A percentile compares a stretch with the other conserved stretches of the same genome.
phyloP scores from a whole-genome alignment of 2,888 invertebrate genomes.

The Serripes groenlandicus region DNA sequence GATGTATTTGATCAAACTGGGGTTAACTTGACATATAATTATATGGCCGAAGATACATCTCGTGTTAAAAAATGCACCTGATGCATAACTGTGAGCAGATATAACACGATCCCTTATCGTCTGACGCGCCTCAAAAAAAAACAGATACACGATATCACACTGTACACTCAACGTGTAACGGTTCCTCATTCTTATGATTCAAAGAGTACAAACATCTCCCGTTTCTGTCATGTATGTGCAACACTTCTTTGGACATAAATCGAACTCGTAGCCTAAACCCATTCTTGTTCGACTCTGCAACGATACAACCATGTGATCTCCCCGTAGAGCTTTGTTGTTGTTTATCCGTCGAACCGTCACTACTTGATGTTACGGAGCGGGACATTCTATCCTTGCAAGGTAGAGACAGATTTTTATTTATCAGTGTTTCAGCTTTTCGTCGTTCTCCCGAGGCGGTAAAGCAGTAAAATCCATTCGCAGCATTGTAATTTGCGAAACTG shows the following conservation, averaged over 20 bases:
- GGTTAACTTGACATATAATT: too few relatives aligned
- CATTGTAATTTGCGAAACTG: constrained; percentile 44
- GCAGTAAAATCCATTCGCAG: constrained; percentile 43
- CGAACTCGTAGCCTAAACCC: constrained; percentile 80
- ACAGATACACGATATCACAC: background rate
- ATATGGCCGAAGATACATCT: too few relatives aligned
- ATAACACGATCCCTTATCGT: too few relatives aligned
- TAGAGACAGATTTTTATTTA: constrained; percentile 20
- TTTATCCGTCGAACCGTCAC: constrained; percentile 64
- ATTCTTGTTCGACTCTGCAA: constrained; percentile 80
- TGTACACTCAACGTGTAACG: constrained; percentile 17
- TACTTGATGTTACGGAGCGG: constrained; percentile 65
- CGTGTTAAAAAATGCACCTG: too few relatives aligned
- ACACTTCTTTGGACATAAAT: constrained; percentile 75
- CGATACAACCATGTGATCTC: constrained; percentile 64
- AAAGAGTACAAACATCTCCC: constrained; percentile 55
- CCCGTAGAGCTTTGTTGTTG: constrained; percentile 37
- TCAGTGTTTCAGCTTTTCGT: constrained; percentile 17
- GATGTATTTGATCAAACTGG: too few relatives aligned
- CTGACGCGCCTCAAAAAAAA: background rate
- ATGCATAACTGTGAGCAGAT: too few relatives aligned
- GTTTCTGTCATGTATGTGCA: constrained; percentile 57
- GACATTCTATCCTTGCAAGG: constrained; percentile 28
- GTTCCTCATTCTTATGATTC: constrained; percentile 12
- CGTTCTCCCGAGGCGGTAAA: constrained; percentile 38